Conservation (phyloP, 2,888 invertebrate species). For the Desoria tigrina region DNA sequence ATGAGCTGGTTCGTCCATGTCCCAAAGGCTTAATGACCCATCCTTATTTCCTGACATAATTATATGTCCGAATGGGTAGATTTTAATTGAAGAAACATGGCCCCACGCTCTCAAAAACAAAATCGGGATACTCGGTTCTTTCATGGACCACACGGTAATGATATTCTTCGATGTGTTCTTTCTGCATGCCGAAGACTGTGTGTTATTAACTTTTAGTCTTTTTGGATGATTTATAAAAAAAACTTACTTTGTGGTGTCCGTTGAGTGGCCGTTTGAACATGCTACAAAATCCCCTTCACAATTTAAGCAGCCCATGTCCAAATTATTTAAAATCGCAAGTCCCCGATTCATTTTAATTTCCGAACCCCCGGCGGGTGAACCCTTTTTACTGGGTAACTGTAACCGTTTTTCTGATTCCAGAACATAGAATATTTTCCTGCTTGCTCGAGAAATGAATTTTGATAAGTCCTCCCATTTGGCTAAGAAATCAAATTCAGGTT, state of each 20-base stretch:
- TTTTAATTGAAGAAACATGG: constrained; percentile 41
- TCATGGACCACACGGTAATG: constrained; percentile 49
- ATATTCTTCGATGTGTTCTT: constrained; percentile 48
- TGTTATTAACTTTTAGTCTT: too few relatives aligned
- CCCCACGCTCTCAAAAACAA: constrained; percentile 51
- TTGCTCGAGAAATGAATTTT: constrained; percentile 34
- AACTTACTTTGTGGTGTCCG: constrained; percentile 1
- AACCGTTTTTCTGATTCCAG: constrained; percentile 38
- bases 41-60: constrained; percentile 46
- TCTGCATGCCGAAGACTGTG: too few relatives aligned
- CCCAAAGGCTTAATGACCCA: constrained; percentile 49
- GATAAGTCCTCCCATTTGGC: constrained; percentile 36
- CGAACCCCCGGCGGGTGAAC: constrained; percentile 17
- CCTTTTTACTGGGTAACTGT: constrained; percentile 20
- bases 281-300: constrained; percentile 46
- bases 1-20: constrained; percentile 44
- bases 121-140: constrained; percentile 49
- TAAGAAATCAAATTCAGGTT: constrained; percentile 29
- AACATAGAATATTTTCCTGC: constrained; percentile 39
- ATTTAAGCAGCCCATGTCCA: constrained; percentile 44
- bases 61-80: constrained; percentile 38
- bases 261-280: constrained; percentile 43
- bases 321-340: constrained; percentile 39
- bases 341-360: constrained; percentile 39
- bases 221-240: constrained; percentile 1